These are phyloP conservation scores for Drosophila neotestacea DNA, from an alignment of 2,888 invertebrate genomes.

Conservation along the genomic window DNA sequence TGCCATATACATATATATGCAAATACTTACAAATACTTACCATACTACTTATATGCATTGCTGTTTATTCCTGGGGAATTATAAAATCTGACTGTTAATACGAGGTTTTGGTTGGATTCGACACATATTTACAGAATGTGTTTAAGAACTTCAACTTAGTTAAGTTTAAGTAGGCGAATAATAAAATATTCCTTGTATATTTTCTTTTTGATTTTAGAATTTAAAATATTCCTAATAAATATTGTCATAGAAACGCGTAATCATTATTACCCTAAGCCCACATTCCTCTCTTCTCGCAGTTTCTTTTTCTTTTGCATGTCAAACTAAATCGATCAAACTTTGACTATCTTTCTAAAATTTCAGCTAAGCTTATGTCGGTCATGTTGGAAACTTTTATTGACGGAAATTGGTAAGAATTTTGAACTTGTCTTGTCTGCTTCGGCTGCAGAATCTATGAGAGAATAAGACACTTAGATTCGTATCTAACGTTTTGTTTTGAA, in stretches of 20 bases:
- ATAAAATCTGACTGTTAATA: not conserved
- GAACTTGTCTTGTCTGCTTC: no score
- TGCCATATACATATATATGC: not conserved
- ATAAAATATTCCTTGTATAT: slow-evolving; percentile 11
- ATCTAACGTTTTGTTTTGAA: no score
- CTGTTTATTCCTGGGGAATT: slow-evolving; percentile 38
- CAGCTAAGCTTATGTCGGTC: not conserved
- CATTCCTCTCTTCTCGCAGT: not conserved
- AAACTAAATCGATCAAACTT: not conserved
- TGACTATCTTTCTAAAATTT: slow-evolving; percentile 4
- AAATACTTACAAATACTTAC: slow-evolving; percentile 1
- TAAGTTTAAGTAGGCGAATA: slow-evolving; percentile 18
- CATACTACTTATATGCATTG: slow-evolving; percentile 49
- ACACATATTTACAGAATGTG: not conserved
- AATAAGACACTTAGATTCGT: no score
- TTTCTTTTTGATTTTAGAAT: slow-evolving; percentile 1
- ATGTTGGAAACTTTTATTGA: not conserved
- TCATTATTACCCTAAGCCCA: not conserved
- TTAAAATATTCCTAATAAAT: slow-evolving; percentile 13
- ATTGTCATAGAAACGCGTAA: slow-evolving; percentile 1
- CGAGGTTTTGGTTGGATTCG: slow-evolving; percentile 12
- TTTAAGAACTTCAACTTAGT: slow-evolving; percentile 2
- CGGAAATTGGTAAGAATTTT: not conserved
- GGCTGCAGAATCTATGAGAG: no score
- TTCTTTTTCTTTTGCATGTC: not conserved